Evolutionary conservation across 1,140 invertebrate genomes (phyloP).

Genomic region (Calephelis virginiensis): DNA sequence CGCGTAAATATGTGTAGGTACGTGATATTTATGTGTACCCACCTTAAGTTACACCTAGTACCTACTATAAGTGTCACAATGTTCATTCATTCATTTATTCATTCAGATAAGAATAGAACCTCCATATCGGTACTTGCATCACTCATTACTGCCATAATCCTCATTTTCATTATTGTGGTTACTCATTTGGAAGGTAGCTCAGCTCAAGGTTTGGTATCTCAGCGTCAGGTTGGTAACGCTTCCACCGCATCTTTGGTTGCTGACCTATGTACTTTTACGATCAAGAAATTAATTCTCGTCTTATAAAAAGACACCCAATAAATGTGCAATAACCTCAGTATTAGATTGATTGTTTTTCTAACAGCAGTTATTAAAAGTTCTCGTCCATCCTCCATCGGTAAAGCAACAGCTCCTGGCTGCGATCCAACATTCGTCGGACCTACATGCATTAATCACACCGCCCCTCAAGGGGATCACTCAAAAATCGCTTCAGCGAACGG

Average conservation of each 20-base stretch:
- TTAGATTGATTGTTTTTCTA: constrained; percentile 42
- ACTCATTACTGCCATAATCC: background rate
- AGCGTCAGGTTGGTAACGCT: too few species aligned
- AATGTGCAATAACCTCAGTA: constrained; percentile 19
- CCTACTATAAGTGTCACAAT: too few species aligned
- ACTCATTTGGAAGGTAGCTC: too few species aligned
- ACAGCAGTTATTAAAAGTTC: constrained; percentile 48
- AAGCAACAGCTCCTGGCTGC: constrained; percentile 39
- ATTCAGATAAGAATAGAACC: too few species aligned
- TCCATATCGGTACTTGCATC: background rate
- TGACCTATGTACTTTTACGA: too few species aligned
- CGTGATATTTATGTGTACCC: too few species aligned
- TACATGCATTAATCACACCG: constrained; percentile 45
- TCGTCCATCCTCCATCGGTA: constrained; percentile 23
- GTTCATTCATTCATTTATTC: too few species aligned
- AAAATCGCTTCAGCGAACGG: constrained; percentile 48
- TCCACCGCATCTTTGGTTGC: too few species aligned
- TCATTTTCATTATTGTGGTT: background rate
- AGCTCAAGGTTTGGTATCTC: too few species aligned
- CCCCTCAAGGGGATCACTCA: constrained; percentile 47
- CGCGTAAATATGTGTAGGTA: too few species aligned
- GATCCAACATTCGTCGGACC: constrained; percentile 27
- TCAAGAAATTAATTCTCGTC: background rate
- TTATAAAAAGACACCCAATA: background rate
- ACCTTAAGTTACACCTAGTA: too few species aligned